A percentile compares a stretch with the other conserved stretches of the same genome.
phyloP scores from a whole-genome alignment of 1,140 invertebrate species.

The Teleogryllus occipitalis region DNA sequence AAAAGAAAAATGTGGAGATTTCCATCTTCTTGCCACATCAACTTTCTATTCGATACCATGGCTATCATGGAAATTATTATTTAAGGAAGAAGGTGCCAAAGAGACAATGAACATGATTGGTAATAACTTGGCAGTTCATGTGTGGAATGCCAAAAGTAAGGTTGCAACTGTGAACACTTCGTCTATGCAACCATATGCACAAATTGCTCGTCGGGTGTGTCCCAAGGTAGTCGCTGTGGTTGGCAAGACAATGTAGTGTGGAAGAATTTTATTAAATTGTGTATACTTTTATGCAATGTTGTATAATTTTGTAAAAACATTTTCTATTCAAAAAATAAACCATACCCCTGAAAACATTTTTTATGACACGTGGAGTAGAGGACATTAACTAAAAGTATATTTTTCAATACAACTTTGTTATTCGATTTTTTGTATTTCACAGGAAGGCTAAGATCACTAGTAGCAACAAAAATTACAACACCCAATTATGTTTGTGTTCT shows the following conservation, averaged over 20 bases:
- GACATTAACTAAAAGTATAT: no score
- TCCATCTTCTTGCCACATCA: neutral
- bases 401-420: no score
- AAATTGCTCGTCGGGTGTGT: neutral
- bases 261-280: no score
- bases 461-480: no score
- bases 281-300: no score
- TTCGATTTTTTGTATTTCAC: no score
- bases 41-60: slow-evolving; percentile 14
- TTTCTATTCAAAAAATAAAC: no score
- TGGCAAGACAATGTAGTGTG: neutral
- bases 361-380: no score
- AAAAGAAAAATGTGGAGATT: neutral
- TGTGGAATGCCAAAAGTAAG: slow-evolving; percentile 12
- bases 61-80: neutral
- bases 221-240: neutral
- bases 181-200: slow-evolving; percentile 11
- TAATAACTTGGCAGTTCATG: neutral
- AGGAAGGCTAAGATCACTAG: no score
- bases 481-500: no score
- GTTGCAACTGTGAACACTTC: neutral
- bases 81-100: neutral
- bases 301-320: no score
- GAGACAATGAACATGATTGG: neutral
- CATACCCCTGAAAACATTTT: no score